These are phyloP conservation scores for Bombus turneri DNA, from an alignment of 1,140 invertebrate species.

Conservation along the genomic window DNA sequence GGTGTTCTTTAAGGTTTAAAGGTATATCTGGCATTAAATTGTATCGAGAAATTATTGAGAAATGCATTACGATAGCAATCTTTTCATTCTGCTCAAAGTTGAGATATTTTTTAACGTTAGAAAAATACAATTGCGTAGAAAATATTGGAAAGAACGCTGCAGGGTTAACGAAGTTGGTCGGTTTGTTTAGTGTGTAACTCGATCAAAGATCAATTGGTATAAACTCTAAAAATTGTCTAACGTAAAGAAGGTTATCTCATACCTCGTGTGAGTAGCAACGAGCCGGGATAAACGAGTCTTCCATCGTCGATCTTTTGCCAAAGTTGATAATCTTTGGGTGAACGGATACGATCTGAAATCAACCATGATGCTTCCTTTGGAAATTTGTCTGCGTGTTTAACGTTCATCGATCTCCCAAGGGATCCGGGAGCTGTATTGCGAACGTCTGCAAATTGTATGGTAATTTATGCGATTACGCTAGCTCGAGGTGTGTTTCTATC, in stretches of 20 bases:
- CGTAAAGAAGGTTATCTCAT: not conserved
- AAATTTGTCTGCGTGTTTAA: slow-evolving; percentile 45
- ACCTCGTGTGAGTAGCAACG: slow-evolving; percentile 34
- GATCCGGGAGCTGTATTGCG: slow-evolving; percentile 2
- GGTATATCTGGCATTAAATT: too few relatives aligned
- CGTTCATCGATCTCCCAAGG: slow-evolving; percentile 14
- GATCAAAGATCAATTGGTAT: too few relatives aligned
- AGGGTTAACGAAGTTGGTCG: too few relatives aligned
- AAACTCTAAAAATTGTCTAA: too few relatives aligned
- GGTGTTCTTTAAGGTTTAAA: too few relatives aligned
- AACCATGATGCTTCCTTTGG: slow-evolving; percentile 42
- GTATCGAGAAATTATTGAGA: too few relatives aligned
- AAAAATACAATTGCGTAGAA: too few relatives aligned
- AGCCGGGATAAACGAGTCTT: slow-evolving; percentile 23
- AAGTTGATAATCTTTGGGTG: slow-evolving; percentile 41
- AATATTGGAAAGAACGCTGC: too few relatives aligned
- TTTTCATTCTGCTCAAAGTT: too few relatives aligned
- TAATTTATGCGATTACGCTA: slow-evolving; percentile 6
- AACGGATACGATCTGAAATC: slow-evolving; percentile 28
- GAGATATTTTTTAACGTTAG: too few relatives aligned
- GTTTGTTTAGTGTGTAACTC: too few relatives aligned
- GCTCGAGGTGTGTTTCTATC: not conserved
- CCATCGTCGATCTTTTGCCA: slow-evolving; percentile 48
- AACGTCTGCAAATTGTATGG: not conserved
- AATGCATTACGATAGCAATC: too few relatives aligned